phyloP scores from a whole-genome alignment of 1,140 invertebrate genomes.

The Calliphora vicina region DNA sequence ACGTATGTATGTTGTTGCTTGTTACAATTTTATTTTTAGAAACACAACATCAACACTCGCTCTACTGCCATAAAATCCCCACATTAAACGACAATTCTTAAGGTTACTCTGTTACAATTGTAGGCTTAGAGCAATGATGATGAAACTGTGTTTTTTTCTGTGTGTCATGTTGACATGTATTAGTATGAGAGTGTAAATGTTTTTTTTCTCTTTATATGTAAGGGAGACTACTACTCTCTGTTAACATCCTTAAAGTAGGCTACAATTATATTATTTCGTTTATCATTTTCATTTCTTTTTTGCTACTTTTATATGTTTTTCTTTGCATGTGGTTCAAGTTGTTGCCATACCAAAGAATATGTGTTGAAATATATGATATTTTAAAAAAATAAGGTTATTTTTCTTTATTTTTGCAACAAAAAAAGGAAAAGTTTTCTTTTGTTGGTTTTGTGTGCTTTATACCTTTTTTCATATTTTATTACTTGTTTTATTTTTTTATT shows the following conservation, averaged over 20 bases:
- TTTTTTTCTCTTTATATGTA: not conserved
- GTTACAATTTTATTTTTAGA: too few relatives aligned
- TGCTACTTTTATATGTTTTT: not conserved
- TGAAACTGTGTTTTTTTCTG: not conserved
- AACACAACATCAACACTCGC: too few relatives aligned
- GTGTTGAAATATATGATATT: not conserved
- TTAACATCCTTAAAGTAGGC: constrained; percentile 5
- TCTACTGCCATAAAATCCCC: too few relatives aligned
- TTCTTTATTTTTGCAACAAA: not conserved
- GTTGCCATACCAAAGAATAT: not conserved
- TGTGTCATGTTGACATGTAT: not conserved
- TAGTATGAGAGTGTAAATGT: not conserved
- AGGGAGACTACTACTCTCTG: not conserved
- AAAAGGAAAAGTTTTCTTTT: not conserved
- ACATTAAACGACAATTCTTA: not conserved
- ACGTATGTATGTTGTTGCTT: too few relatives aligned
- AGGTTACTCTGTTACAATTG: not conserved
- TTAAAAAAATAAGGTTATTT: constrained; percentile 7
- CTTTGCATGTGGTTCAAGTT: not conserved
- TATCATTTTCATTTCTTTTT: not conserved
- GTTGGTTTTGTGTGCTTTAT: too few relatives aligned
- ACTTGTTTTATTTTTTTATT: not conserved
- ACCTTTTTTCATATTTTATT: not conserved
- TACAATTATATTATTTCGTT: not conserved
- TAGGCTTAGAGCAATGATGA: not conserved